These are phyloP conservation scores for Megalurothrips usitatus DNA, from an alignment of 2,888 invertebrate species.

Conservation along the genomic window DNA sequence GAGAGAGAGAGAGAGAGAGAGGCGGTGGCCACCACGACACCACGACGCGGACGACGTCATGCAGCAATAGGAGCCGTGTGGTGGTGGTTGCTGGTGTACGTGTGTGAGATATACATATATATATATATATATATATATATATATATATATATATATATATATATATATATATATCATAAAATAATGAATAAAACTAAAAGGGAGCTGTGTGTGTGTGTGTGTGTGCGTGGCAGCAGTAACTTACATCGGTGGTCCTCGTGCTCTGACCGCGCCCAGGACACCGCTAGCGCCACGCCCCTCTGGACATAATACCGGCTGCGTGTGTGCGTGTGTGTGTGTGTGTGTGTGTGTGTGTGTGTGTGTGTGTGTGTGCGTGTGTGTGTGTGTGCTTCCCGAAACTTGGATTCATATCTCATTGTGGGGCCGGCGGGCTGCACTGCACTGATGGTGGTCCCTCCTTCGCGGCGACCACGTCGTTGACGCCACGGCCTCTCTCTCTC, in stretches of 20 bases:
- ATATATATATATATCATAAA: no score
- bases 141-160: no score
- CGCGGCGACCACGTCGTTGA: not conserved
- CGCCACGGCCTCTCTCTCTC: not conserved
- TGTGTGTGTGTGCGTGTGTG: no score
- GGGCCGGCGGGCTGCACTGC: not conserved
- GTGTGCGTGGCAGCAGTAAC: no score
- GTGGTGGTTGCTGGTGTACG: not conserved
- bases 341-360: not conserved
- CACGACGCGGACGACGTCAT: not conserved
- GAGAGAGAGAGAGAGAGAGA: not conserved
- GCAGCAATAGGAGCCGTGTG: not conserved
- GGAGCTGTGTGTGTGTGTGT: no score
- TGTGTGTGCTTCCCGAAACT: not conserved
- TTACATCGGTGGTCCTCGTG: no score
- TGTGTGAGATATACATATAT: not conserved
- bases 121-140: no score
- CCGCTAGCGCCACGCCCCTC: not conserved
- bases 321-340: not conserved
- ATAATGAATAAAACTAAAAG: no score
- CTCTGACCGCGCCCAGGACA: no score
- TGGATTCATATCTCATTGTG: constrained; percentile 23
- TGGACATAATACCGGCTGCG: not conserved
- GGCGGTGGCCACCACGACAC: not conserved
- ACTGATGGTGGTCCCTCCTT: not conserved